phyloP scores from a whole-genome alignment of 35 echinoderm and acorn worm genomes.

The Heliocidaris erythrogramma region DNA sequence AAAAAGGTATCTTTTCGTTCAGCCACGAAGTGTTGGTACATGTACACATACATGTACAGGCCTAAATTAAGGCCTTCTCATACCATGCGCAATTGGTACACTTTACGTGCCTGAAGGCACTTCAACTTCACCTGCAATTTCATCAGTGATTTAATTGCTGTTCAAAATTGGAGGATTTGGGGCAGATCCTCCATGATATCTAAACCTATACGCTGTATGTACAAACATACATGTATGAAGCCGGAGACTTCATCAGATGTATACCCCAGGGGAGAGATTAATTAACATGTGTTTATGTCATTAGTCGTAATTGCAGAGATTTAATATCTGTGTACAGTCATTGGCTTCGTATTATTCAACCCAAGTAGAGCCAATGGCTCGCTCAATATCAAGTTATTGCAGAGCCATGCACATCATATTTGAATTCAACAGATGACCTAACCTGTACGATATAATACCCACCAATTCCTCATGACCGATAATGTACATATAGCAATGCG shows the following conservation, averaged over 20 bases:
- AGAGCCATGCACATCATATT: not conserved
- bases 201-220: not conserved
- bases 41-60: too few relatives aligned
- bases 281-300: constrained; percentile 4
- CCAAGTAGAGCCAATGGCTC: not conserved
- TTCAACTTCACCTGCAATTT: not conserved
- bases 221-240: not conserved
- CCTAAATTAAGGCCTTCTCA: too few relatives aligned
- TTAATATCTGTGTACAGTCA: constrained; percentile 17
- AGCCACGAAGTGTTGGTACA: too few relatives aligned
- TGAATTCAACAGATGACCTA: not conserved
- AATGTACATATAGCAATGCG: not conserved
- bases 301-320: not conserved
- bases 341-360: not conserved
- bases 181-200: not conserved
- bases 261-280: not conserved
- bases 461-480: not conserved
- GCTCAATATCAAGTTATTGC: not conserved
- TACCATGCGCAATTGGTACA: too few relatives aligned
- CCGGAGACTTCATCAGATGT: not conserved
- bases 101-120: not conserved
- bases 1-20: too few relatives aligned
- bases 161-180: not conserved
- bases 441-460: not conserved
- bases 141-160: not conserved